phyloP scores from a whole-genome alignment of 2,888 invertebrate species.

The Trichopoda pennipes region DNA sequence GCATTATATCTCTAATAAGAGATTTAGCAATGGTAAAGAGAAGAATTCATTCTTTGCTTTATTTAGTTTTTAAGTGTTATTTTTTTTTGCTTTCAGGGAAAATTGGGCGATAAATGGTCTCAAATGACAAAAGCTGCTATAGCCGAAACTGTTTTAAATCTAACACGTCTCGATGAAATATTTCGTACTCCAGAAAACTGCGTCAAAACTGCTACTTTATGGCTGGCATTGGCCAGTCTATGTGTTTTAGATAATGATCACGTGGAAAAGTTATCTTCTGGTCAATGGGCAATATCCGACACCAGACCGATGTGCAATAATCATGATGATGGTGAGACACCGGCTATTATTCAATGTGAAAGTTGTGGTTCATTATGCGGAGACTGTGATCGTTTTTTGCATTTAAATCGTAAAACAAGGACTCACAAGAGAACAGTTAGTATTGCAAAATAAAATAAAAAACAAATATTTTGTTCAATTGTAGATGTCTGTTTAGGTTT shows the following conservation, averaged over 20 bases:
- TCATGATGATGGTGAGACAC: conserved; percentile 97
- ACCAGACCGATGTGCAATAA: conserved; percentile 93
- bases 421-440: conserved; percentile 87
- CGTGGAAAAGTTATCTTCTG: conserved; percentile 89
- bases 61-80: conserved; percentile 14
- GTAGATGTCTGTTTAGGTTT: conserved; percentile 79
- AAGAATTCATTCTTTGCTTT: not conserved
- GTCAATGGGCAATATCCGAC: conserved; percentile 86
- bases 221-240: conserved; percentile 95
- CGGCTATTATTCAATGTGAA: conserved; percentile 95
- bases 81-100: conserved; percentile 88
- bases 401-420: conserved; percentile 93
- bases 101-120: conserved; percentile 92
- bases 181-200: conserved; percentile 89
- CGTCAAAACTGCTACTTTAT: conserved; percentile 90
- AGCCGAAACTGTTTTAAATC: conserved; percentile 91
- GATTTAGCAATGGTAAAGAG: conserved; percentile 93
- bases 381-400: conserved; percentile 97
- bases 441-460: not conserved
- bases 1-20: conserved; percentile 91
- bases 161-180: conserved; percentile 90
- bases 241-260: conserved; percentile 96
- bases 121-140: conserved; percentile 92
- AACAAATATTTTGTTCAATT: not conserved
- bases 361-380: conserved; percentile 95